Evolutionary conservation across 2,888 invertebrate species (phyloP), one percentile per base, ranked within the genome.

Genomic region (Penaeus monodon): DNA sequence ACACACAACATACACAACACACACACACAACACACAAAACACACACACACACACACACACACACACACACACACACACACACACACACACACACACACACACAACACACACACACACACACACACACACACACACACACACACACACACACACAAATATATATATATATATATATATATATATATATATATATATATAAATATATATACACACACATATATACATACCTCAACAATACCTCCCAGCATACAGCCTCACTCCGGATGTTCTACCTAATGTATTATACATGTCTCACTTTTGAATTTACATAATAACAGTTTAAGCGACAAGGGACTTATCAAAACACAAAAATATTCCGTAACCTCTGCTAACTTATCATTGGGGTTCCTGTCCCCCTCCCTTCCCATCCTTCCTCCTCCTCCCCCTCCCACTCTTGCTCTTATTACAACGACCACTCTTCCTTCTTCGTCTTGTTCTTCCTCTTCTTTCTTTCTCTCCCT

Each of bases 261-360:
- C 57, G 57, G 57, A 57, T 57, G 57, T 57, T 57, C 57, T 57
- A 57, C 57, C 33, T 29, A 29, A 70, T 70, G 33, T 70, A 70
- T 70, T 70, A 70, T 70, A 70, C 70, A 70, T 70, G 70, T 29
- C 33, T 70, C 70, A 57, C 17, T 57, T 57, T 57, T 57, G 57
- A 57, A 57, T 57, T 57, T 57, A 57, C 57, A 57, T 57, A 57
- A 57, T 57, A 57, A 57, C 57, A 57, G 57, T 57, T 57, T 57
- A 57, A 57, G 57, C 57, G 57, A 57, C 57, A 57, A 57, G 57
- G 57, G 57, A 57, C 57, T 57, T 57, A 57, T 57, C 57, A 57
- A 57, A 57, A 57, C 57, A 57, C 57, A 57, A 57, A 57, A 57
- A 57, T 57, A 57, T 57, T 57, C 57, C 57, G 57, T 57, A 57